These are phyloP conservation scores for Labeo rohita DNA, from an alignment of 2,113 vertebrate species.

Conservation along the genomic window DNA sequence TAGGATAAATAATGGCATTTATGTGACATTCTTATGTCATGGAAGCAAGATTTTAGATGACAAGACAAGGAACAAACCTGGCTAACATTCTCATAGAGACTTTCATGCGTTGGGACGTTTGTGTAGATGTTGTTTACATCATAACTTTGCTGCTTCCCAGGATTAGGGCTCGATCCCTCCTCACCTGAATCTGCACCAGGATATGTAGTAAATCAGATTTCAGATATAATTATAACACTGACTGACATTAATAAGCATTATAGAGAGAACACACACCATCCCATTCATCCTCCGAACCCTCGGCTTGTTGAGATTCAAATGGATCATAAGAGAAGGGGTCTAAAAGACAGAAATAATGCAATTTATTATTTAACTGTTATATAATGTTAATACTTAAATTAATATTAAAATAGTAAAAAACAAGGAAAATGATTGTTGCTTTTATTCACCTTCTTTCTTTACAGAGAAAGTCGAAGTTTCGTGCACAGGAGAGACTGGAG, in stretches of 20 bases:
- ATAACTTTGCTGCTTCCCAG: background rate
- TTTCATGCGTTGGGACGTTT: background rate
- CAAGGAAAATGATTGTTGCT: background rate
- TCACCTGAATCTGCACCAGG: constrained; percentile 4
- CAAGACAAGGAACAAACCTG: background rate
- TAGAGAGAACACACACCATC: constrained; percentile 29
- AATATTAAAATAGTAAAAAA: background rate
- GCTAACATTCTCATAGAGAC: background rate
- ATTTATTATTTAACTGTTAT: background rate
- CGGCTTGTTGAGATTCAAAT: background rate
- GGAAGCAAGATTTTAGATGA: background rate
- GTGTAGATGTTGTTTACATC: background rate
- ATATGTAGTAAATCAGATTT: background rate
- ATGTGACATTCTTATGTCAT: background rate
- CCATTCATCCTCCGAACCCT: constrained; percentile 45
- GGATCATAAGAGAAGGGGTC: constrained; percentile 10
- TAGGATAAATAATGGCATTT: background rate
- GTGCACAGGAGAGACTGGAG: background rate
- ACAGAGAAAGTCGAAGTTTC: constrained; percentile 21
- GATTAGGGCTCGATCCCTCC: background rate
- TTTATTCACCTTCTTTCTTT: background rate
- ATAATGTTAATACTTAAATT: background rate
- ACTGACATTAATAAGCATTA: background rate
- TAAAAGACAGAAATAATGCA: constrained; percentile 16
- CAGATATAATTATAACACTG: background rate